phyloP scores from a whole-genome alignment of 2,888 invertebrate species.

The Anorthoa munda region DNA sequence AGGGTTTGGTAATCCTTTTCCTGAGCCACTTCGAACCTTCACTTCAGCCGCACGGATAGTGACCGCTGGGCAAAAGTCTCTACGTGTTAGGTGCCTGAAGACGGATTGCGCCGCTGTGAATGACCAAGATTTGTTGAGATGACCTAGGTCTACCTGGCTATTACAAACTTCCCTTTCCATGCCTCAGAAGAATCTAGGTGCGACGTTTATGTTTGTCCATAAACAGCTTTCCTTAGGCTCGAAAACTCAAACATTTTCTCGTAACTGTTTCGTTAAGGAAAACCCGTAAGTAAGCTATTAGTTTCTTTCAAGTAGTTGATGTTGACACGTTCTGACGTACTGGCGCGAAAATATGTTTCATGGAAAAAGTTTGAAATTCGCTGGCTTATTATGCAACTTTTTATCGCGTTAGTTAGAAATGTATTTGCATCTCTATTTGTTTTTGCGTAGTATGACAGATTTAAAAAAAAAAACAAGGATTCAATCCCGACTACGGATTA shows the following conservation, averaged over 20 bases:
- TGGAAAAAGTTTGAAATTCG: constrained; percentile 42
- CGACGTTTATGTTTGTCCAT: constrained; percentile 16
- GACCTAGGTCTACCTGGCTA: neutral
- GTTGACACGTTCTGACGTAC: constrained; percentile 45
- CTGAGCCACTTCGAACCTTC: too few species aligned
- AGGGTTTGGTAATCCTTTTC: too few species aligned
- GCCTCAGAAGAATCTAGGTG: neutral
- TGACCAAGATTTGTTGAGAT: too few species aligned
- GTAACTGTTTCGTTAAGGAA: constrained; percentile 41
- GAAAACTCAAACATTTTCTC: constrained; percentile 34
- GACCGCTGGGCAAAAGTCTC: too few species aligned
- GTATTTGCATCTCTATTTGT: neutral
- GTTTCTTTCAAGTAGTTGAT: constrained; percentile 49
- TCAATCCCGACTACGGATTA: neutral
- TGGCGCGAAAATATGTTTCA: constrained; percentile 32
- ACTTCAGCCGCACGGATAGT: too few species aligned
- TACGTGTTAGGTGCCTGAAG: too few species aligned
- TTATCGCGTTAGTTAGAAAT: constrained; percentile 1
- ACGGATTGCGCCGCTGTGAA: too few species aligned
- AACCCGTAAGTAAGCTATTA: constrained; percentile 43
- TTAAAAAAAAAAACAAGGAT: too few species aligned
- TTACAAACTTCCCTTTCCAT: neutral
- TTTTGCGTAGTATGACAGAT: neutral
- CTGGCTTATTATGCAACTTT: constrained; percentile 31
- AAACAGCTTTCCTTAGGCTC: constrained; percentile 14